A percentile compares a stretch with the other conserved stretches of the same genome.
phyloP scores from a whole-genome alignment of 2,113 vertebrate species.

The Nanorana parkeri region DNA sequence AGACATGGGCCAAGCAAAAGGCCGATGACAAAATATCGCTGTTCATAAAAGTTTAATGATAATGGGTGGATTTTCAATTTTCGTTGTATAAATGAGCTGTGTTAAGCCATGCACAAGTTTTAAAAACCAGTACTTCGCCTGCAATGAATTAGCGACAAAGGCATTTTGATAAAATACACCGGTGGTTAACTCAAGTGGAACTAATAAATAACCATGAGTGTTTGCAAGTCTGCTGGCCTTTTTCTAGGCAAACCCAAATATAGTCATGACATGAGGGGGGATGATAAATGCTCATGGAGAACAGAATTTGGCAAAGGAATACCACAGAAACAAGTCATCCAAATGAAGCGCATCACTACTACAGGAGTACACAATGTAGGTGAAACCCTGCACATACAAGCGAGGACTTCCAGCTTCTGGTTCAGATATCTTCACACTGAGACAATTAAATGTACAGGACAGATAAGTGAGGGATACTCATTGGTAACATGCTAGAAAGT shows the following conservation, averaged over 20 bases:
- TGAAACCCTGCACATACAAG: background rate
- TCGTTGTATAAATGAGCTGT: no score
- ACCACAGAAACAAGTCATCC: background rate
- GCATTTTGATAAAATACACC: background rate
- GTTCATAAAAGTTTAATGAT: background rate
- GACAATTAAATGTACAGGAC: no score
- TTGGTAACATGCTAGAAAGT: no score
- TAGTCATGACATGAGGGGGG: constrained; percentile 4
- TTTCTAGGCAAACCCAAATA: constrained; percentile 12
- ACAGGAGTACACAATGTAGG: constrained; percentile 22
- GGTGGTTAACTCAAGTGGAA: background rate
- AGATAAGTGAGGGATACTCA: no score
- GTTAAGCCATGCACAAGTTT: no score
- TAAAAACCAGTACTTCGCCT: background rate
- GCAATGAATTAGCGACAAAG: background rate
- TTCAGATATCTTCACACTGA: background rate
- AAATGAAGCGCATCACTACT: background rate
- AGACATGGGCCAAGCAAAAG: no score
- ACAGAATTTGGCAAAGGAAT: background rate
- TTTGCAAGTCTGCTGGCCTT: background rate
- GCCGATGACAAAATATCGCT: background rate
- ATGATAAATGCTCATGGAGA: background rate
- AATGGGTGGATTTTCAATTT: no score
- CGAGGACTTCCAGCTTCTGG: constrained; percentile 19
- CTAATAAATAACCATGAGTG: background rate